These are phyloP conservation scores for Pempheris klunzingeri DNA, from an alignment of 2,797 vertebrate genomes.

Conservation along the genomic window DNA sequence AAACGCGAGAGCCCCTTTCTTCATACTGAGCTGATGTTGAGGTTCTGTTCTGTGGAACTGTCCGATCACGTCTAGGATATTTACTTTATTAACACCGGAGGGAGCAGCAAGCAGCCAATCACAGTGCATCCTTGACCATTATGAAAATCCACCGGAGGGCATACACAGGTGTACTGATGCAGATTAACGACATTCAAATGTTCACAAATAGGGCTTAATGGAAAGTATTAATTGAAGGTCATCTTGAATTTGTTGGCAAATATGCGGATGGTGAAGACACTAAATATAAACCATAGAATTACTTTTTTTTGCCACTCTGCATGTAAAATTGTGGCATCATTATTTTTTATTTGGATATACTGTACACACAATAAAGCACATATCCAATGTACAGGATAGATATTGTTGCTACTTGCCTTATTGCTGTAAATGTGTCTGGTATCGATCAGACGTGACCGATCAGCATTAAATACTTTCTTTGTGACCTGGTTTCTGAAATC, in stretches of 20 bases:
- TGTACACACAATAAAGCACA: background rate
- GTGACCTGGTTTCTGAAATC: background rate
- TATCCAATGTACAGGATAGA: background rate
- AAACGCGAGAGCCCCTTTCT: background rate
- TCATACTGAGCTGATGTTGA: constrained; percentile 31
- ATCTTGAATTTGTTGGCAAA: background rate
- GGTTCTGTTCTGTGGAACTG: background rate
- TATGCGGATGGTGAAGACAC: background rate
- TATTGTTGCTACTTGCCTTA: background rate
- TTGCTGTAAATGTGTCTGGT: constrained; percentile 1
- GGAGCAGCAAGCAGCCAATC: constrained; percentile 36
- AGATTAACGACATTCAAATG: constrained; percentile 43
- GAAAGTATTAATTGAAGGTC: background rate
- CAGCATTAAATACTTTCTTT: background rate
- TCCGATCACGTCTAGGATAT: constrained; percentile 3
- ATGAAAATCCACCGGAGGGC: constrained; percentile 21
- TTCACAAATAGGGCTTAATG: constrained; percentile 18
- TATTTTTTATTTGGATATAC: background rate
- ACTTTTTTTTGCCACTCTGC: background rate
- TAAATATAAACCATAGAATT: background rate
- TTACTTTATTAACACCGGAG: constrained; percentile 1
- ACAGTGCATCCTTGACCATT: background rate
- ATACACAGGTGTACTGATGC: background rate
- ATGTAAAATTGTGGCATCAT: background rate
- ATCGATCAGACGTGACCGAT: background rate